These are phyloP conservation scores for Scaptomyza hsui DNA, from an alignment of 1,140 invertebrate species.

Conservation along the genomic window DNA sequence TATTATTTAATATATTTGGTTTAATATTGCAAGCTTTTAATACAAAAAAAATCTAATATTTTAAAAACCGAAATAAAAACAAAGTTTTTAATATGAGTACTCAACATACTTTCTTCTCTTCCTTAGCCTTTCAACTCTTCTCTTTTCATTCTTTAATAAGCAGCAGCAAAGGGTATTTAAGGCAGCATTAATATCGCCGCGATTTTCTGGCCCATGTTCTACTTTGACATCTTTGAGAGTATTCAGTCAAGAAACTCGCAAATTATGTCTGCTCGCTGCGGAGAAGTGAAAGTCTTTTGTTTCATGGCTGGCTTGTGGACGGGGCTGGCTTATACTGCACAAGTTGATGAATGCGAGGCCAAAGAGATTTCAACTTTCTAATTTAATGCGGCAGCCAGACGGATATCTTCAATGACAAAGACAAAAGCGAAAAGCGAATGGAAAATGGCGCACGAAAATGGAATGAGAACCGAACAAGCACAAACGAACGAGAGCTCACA, in stretches of 20 bases:
- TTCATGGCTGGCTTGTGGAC: conserved; percentile 10
- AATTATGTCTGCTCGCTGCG: conserved; percentile 78
- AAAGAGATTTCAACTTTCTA: conserved; percentile 80
- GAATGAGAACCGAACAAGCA: conserved; percentile 1
- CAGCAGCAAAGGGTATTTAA: conserved; percentile 6
- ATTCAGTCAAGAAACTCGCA: conserved; percentile 59
- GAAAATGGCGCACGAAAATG: conserved; percentile 2
- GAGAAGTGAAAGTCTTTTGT: conserved; percentile 67
- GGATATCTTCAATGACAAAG: conserved; percentile 60
- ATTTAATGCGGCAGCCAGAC: conserved; percentile 73
- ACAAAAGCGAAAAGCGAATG: conserved; percentile 34
- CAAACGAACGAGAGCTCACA: conserved; percentile 10
- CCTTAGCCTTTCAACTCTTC: too few species aligned
- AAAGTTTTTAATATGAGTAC: too few species aligned
- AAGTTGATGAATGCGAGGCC: conserved; percentile 79
- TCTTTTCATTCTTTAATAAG: too few species aligned
- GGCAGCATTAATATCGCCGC: too few species aligned
- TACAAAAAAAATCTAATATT: too few species aligned
- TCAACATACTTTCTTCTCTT: too few species aligned
- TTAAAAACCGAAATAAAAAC: too few species aligned
- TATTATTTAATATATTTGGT: too few species aligned
- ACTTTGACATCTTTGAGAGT: conserved; percentile 11
- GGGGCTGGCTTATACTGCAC: conserved; percentile 47
- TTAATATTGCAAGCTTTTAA: too few species aligned
- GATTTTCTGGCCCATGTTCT: neutral